Evolutionary conservation across 92 coral and sea anemone species (phyloP).

Genomic region (Actinostola sp.): DNA sequence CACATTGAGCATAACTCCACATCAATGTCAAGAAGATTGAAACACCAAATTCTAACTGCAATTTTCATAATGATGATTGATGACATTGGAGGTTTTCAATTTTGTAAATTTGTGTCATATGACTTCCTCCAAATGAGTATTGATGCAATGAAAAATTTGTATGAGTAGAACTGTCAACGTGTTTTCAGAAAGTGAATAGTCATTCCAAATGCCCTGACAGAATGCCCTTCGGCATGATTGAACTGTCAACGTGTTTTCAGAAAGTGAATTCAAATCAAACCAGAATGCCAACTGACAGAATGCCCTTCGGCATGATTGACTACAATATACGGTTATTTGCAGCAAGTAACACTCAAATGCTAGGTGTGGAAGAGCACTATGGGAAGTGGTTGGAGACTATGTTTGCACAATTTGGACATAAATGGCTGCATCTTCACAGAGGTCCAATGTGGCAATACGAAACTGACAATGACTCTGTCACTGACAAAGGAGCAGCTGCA

Average conservation of each 20-base stretch:
- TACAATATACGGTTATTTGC: slow-evolving; percentile 64
- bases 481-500: no score
- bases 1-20: slow-evolving; percentile 42
- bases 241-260: slow-evolving; percentile 48
- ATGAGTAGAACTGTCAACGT: no score
- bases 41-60: slow-evolving; percentile 4
- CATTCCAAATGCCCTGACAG: no score
- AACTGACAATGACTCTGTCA: no score
- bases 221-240: slow-evolving; percentile 38
- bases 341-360: slow-evolving; percentile 36
- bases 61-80: slow-evolving; percentile 22
- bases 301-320: slow-evolving; percentile 66
- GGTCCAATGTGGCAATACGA: slow-evolving; percentile 73
- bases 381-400: slow-evolving; percentile 55
- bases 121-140: slow-evolving; percentile 34
- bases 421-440: slow-evolving; percentile 39
- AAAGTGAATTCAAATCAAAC: background rate
- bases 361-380: slow-evolving; percentile 65
- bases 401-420: slow-evolving; percentile 76
- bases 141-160: slow-evolving; percentile 43
- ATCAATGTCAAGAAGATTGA: slow-evolving; percentile 30
- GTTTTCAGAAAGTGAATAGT: no score
- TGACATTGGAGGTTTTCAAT: slow-evolving; percentile 20
- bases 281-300: slow-evolving; percentile 33
- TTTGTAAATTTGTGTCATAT: slow-evolving; percentile 35